These are phyloP conservation scores for Aspiorhynchus laticeps DNA, from an alignment of 2,113 vertebrate genomes.

Conservation along the genomic window DNA sequence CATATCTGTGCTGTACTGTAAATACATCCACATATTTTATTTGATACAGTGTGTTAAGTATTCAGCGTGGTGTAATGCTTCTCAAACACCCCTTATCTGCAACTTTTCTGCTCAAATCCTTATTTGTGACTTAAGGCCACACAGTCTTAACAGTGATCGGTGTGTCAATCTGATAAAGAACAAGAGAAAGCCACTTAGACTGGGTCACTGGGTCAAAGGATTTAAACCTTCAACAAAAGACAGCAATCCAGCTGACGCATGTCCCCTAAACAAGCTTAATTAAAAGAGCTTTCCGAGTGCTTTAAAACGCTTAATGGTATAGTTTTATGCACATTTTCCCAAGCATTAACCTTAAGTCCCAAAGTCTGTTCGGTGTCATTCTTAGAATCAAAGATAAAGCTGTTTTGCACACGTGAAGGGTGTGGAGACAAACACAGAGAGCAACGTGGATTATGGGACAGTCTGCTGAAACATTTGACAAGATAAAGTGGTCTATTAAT, in stretches of 20 bases:
- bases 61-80: not conserved
- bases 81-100: not conserved
- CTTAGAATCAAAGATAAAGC: not conserved
- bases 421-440: not conserved
- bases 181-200: not conserved
- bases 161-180: constrained; percentile 2
- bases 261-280: not conserved
- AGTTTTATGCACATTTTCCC: not conserved
- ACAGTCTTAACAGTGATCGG: not conserved
- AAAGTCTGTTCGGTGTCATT: not conserved
- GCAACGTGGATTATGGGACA: not conserved
- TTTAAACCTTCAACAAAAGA: constrained; percentile 14
- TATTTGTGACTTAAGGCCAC: not conserved
- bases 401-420: not conserved
- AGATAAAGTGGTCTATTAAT: not conserved
- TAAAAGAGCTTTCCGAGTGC: not conserved
- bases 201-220: constrained; percentile 4
- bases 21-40: not conserved
- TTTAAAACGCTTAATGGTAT: constrained; percentile 9
- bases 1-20: not conserved
- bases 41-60: not conserved
- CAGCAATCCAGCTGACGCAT: not conserved
- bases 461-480: not conserved
- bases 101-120: not conserved
- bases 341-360: not conserved